Evolutionary conservation across 2,888 invertebrate species (phyloP).

Genomic region (Heliconius hortense): DNA sequence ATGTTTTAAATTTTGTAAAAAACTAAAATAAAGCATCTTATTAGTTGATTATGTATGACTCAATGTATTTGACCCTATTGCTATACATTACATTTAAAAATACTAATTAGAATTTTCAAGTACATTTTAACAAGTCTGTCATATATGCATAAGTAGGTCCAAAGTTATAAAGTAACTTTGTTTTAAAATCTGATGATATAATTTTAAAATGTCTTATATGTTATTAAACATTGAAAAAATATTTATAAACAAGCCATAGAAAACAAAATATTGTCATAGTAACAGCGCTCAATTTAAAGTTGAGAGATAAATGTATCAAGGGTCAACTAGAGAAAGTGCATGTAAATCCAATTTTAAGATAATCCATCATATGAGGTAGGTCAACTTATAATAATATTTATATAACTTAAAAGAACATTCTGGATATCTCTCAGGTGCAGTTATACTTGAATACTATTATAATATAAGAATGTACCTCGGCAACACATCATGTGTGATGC

Average conservation of each 20-base stretch:
- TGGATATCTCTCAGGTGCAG: slow-evolving; percentile 33
- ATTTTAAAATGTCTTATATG: not conserved
- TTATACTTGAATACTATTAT: not conserved
- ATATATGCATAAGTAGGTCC: not conserved
- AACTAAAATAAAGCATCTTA: slow-evolving; percentile 1
- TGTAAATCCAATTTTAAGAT: slow-evolving; percentile 34
- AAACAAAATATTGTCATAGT: slow-evolving; percentile 22
- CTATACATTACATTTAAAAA: slow-evolving; percentile 6
- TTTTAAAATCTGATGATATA: not conserved
- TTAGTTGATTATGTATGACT: slow-evolving; percentile 11
- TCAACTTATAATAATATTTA: slow-evolving; percentile 41
- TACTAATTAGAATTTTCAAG: slow-evolving; percentile 18
- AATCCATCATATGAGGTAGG: slow-evolving; percentile 42
- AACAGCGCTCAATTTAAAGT: slow-evolving; percentile 33
- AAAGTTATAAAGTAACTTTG: not conserved
- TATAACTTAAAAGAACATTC: slow-evolving; percentile 36
- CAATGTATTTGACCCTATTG: slow-evolving; percentile 19
- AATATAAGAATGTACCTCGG: not conserved
- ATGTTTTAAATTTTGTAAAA: not conserved
- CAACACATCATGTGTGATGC: not conserved
- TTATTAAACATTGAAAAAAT: not conserved
- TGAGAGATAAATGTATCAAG: slow-evolving; percentile 36
- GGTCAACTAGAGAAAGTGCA: slow-evolving; percentile 40
- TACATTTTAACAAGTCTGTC: not conserved
- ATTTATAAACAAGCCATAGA: slow-evolving; percentile 5